Evolutionary conservation across 1,140 invertebrate species (phyloP).

Genomic region (Papilio polytes): DNA sequence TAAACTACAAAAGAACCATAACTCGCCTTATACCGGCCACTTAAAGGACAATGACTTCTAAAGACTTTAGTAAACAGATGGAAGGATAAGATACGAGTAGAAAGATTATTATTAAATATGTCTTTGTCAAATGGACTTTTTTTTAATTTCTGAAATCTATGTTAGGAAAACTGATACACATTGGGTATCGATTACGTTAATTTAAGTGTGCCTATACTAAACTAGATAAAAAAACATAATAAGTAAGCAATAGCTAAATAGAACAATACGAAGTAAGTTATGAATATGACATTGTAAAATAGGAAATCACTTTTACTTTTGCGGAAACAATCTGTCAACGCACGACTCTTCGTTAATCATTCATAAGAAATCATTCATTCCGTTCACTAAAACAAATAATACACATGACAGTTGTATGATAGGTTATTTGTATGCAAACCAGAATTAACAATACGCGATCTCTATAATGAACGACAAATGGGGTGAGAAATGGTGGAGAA

Average conservation of each 20-base stretch:
- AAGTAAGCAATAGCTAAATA: background rate
- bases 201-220: background rate
- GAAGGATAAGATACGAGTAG: constrained; percentile 3
- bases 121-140: background rate
- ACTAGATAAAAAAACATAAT: background rate
- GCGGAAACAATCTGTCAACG: constrained; percentile 21
- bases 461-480: constrained; percentile 39
- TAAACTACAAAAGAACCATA: constrained; percentile 21
- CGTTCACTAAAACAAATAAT: constrained; percentile 30
- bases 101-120: background rate
- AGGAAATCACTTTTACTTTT: constrained; percentile 24
- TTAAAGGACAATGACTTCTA: constrained; percentile 12
- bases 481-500: constrained; percentile 50
- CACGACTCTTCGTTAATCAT: constrained; percentile 10
- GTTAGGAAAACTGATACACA: background rate
- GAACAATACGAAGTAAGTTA: background rate
- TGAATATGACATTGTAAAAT: constrained; percentile 6
- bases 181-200: background rate
- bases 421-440: constrained; percentile 27
- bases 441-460: constrained; percentile 34
- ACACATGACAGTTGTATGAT: constrained; percentile 31
- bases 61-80: constrained; percentile 10
- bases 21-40: background rate
- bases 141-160: background rate
- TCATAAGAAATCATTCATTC: constrained; percentile 8